phyloP scores from a whole-genome alignment of 2,797 vertebrate species.

The Gymnothorax reevesii region DNA sequence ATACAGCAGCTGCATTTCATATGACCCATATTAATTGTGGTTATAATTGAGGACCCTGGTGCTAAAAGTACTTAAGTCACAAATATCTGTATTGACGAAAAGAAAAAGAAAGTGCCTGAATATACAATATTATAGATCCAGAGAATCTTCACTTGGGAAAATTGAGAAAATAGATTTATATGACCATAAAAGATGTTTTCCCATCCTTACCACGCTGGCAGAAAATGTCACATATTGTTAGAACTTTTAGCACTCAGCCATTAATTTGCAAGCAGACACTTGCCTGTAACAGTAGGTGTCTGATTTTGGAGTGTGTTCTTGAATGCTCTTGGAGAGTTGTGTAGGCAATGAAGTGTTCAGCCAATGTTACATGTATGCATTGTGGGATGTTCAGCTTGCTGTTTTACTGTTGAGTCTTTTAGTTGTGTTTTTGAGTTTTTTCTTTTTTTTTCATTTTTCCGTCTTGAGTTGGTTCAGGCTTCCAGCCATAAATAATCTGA shows the following conservation, averaged over 20 bases:
- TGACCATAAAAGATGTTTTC: too few species aligned
- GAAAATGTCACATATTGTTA: too few species aligned
- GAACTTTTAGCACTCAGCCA: too few species aligned
- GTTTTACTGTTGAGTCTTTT: background rate
- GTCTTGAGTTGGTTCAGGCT: background rate
- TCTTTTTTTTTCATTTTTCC: too few species aligned
- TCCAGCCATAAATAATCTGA: background rate
- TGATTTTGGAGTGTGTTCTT: background rate
- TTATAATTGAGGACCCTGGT: background rate
- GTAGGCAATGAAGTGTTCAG: background rate
- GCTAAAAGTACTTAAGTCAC: too few species aligned
- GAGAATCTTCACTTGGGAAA: too few species aligned
- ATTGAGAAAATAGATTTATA: too few species aligned
- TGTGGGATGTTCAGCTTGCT: background rate
- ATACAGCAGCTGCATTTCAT: background rate
- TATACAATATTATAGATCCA: too few species aligned
- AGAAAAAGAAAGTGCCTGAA: too few species aligned
- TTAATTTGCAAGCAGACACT: background rate
- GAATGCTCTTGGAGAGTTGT: background rate
- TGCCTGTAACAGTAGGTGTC: background rate
- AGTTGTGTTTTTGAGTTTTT: conserved; percentile 1
- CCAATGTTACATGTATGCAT: background rate
- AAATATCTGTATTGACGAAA: too few species aligned
- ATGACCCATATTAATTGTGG: background rate
- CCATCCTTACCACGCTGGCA: too few species aligned